Base-by-base conservation (phyloP, 2,888 invertebrate species). In the Electrophaes corylata region DNA sequence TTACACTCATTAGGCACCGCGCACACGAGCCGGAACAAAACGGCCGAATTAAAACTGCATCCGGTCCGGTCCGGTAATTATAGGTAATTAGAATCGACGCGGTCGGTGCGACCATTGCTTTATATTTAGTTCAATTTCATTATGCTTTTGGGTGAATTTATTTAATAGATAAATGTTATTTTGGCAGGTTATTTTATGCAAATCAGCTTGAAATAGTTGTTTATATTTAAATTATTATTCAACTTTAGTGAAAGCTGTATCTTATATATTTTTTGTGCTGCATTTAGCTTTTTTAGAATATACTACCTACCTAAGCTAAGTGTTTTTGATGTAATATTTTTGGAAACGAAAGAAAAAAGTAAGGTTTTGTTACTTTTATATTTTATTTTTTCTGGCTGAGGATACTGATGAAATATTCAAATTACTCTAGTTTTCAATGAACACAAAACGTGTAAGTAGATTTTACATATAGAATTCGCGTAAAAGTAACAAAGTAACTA, bases 31-130 rank as follows among this genome's bases (percentile, higher is more conserved):
- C 72, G 74, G 74, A 76, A 80, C 83, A 78, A 79, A 83, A 84
- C 80, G 81, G 81, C 71, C 79, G 84, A 86, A 86, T 87, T 87
- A 87, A 88, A 88, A 87, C 83, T 87, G 87, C 86, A 86, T 86
- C 76, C 75, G 73, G 71, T 86, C 76, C 75, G 73, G 71, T 69
- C 80, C 83, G 81, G 81, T 84, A 85, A 87, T 85, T 84, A 86
- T 80, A 75, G 77, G 82, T 83, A 86, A 87, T 87, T 86, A 86
- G 86, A 85, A 79, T 80, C 76, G 75, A 77, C 78, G 81, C 73
- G 78, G 76, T 79, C 72, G 69, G 75, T 73, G 72, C 65, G 44
- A 54, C 71, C 73, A 68, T 74, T 75, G 75, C 73, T 79, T 78
- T 79, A 78, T 76, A 77, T 80, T 79, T 76, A 78, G 76, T 73